Evolutionary conservation across 2,888 invertebrate species (phyloP), one percentile per base, ranked within the genome.

Genomic region (Eupithecia pulchellata): DNA sequence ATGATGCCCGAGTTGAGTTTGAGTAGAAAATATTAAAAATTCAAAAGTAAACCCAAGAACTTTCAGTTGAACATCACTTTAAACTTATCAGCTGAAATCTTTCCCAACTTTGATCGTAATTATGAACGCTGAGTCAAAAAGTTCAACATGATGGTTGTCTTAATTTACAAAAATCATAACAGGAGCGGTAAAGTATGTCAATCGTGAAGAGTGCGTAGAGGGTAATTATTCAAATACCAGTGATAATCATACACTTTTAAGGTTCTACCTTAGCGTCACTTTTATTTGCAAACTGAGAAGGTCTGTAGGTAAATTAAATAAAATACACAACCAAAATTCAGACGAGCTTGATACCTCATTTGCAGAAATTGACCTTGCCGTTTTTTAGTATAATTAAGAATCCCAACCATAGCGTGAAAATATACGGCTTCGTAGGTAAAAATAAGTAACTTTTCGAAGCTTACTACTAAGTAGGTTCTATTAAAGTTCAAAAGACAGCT

Each of bases 31-130:
- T 17, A 42, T 42, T 32, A 42, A 29, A 36, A 63, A 29, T 39
- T 39, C 29, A 63, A 63, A 34, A 36, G 25, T 25, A 36, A 61
- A 13, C 60, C 20, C 34, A 36, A 1, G 34, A 63, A 66, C 62
- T 66, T 70, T 71, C 30, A 60, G 67, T 55, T 64, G 52, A 68
- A 71, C 30, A 67, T 64, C 58, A 64, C 61, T 68, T 64, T 55
- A 65, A 72, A 61, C 60, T 65, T 65, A 71, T 62, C 71, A 61
- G 62, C 65, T 66, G 30, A 57, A 72, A 72, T 68, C 68, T 68
- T 72, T 72, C 66, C 62, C 20, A 71, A 68, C 72, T 68, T 68
- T 65, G 34, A 52, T 36, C 62, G 65, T 72, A 62, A 68, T 72
- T 66, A 72, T 68, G 68, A 72, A 57, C 65, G 39, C 42, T 39